Base-by-base conservation (phyloP, 2,113 vertebrate genomes). In the Pterocles gutturalis region DNA sequence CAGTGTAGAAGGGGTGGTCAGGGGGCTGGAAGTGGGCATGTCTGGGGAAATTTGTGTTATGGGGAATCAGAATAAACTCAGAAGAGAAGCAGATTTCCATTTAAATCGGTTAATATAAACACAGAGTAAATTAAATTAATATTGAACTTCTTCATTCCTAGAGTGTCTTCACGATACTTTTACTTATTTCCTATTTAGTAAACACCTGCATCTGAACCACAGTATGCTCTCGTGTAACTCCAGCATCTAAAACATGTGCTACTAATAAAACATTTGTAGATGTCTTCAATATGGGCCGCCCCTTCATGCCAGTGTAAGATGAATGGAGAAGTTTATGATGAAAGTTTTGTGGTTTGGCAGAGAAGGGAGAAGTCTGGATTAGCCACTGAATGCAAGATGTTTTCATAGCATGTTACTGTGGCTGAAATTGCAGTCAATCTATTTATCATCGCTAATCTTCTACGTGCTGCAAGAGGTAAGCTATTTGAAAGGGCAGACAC, bases 131-230 rank as follows among this genome's bases (percentile, higher is more conserved):
- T 94, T 73, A 76, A 95, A 87, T 94, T 94, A 92, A 80, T 95
- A 93, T n/a, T 33, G 36, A 79, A 61, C 54, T 79, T 28, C 61
- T 90, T 95, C 21, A 67, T 79, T 94, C 43, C 79, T 84, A 83
- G 75, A 80, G 78, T 67, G 65, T 65, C 53, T 91, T 65, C 49
- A 64, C 57, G 65, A 78, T 90, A 93, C 91, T 96, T 97, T 87
- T 80, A 79, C 86, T 89, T 91, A 66, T 88, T 89, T 96, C 87
- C 79, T 91, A 86, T 70, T 86, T 96, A 89, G 49, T 83, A 94
- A 96, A 95, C 95, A 96, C 82, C 93, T 97, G 93, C 89, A 96
- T 89, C 85, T 96, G 92, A 96, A 87, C 95, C 89, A 73, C 93
- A 95, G 87, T 94, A 54, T 91, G 87, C 66, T 89, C 13, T 95